Evolutionary conservation across 1,140 invertebrate genomes (phyloP), one percentile per base, ranked within the genome.

Genomic region (Acromyrmex charruanus): DNA sequence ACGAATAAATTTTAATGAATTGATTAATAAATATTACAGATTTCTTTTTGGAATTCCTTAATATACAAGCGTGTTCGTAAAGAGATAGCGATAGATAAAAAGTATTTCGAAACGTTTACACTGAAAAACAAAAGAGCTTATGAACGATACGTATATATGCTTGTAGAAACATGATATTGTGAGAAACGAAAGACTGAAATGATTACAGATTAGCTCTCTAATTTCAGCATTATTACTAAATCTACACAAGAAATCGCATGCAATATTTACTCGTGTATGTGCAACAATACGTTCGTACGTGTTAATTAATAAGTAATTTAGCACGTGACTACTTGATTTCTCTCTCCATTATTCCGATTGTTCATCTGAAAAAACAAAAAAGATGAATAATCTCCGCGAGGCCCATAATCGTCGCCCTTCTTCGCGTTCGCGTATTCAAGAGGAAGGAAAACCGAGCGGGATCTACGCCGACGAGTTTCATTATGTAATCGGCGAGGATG

Each of bases 401-500:
- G 9, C 16, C 25, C 25, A 1, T 28, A 1, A 35, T 16, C 39
- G 4, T 6, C 59, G 75, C 3, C 6, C 61, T 51, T 79, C 21
- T 63, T 53, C 7, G 25, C 55, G 51, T 0, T 25, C 18, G 28
- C 49, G 53, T 35, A 44, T 69, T 21, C 68, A 79, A 53, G 85
- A 80, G 59, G n/a, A 80, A 61, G 75, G 85, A 90, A 90, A 90
- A 61, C 63, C 80, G 51, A 31, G n/a, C 69, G 88, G 55, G 61
- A 69, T 65, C 65, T 59, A 14, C 88, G 72, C 55, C 66, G 53
- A 16, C 77, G 53, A 88, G 88, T 51, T 87, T 91, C 88, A 95
- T 95, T 95, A 95, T 93, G 92, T 93, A 93, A 95, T 95, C 93
- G 92, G 87, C 89, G 91, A 90, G 90, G 92, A 95, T 94, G 92